Evolutionary conservation across 2,888 invertebrate genomes (phyloP).

Genomic region (Helleia helle): DNA sequence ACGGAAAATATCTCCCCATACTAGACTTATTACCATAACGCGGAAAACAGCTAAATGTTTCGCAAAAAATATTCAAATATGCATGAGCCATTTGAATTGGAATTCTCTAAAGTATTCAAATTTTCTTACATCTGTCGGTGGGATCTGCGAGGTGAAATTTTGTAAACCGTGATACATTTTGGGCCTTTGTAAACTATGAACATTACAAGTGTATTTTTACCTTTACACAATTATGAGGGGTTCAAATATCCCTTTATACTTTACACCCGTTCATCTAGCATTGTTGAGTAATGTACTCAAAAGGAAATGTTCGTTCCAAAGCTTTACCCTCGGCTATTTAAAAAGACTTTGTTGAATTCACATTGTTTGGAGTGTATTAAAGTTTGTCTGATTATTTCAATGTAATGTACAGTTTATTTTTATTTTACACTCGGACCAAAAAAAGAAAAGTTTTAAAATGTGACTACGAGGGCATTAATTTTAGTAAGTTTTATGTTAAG

Average conservation of each 20-base stretch:
- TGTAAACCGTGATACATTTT: background rate
- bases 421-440: no score
- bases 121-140: constrained; percentile 5
- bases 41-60: constrained; percentile 5
- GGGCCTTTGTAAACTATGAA: background rate
- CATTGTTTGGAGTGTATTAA: background rate
- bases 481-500: no score
- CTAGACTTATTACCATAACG: constrained; percentile 1
- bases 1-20: background rate
- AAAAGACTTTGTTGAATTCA: background rate
- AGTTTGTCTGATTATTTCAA: background rate
- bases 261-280: background rate
- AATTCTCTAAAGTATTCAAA: constrained; percentile 9
- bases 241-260: background rate
- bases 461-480: no score
- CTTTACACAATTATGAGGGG: background rate
- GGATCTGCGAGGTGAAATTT: background rate
- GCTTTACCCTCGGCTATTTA: background rate
- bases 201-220: constrained; percentile 1
- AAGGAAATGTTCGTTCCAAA: background rate
- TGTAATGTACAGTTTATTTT: no score
- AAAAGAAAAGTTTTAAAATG: no score
- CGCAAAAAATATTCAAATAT: constrained; percentile 10
- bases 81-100: constrained; percentile 6
- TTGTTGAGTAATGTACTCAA: background rate